Base-by-base conservation (phyloP, 2,113 vertebrate species). In the Romanogobio albipinnatus region DNA sequence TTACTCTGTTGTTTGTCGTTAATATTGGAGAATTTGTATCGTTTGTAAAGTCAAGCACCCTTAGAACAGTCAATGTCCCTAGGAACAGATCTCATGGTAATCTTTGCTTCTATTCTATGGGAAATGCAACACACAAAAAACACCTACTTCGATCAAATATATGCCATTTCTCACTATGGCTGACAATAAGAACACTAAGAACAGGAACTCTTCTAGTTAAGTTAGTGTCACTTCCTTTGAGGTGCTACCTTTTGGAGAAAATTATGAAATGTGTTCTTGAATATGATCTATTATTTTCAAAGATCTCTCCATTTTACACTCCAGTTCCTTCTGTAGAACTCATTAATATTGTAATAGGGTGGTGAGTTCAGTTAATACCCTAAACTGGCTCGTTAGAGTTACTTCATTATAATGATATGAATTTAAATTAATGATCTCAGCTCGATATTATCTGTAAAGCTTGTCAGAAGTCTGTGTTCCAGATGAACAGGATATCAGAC, bases 301-400 rank as follows among this genome's bases (percentile, higher is more conserved):
- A 56, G 83, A 87, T 85, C 43, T 78, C 78, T 79, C 70, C 61
- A 88, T 86, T 88, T 86, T 77, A 86, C 85, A 86, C 88, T 81
- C 73, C 81, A 82, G 61, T 58, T 81, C 81, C 74, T 74, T 83
- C 75, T 77, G 77, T 83, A 77, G 73, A 68, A 36, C 81, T 86
- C 87, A 90, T 90, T 87, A 90, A 88, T 88, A 87, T 83, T 75
- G 76, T 85, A 90, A 88, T 90, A 82, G 64, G 85, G 76, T 81
- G 82, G 26, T 79, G 83, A 81, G 56, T 83, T 82, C 76, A 82
- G 87, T 85, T 88, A 83, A 88, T 85, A 85, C 85, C 82, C 86
- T 82, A 88, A 87, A 83, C 73, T 24, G 80, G 70, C 81, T 59
- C 36, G 61, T 70, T 78, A 80, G 80, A 85, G 75, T 88, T 87